Conservation (phyloP, 2,888 invertebrate genomes). For the Eupithecia subfuscata region DNA sequence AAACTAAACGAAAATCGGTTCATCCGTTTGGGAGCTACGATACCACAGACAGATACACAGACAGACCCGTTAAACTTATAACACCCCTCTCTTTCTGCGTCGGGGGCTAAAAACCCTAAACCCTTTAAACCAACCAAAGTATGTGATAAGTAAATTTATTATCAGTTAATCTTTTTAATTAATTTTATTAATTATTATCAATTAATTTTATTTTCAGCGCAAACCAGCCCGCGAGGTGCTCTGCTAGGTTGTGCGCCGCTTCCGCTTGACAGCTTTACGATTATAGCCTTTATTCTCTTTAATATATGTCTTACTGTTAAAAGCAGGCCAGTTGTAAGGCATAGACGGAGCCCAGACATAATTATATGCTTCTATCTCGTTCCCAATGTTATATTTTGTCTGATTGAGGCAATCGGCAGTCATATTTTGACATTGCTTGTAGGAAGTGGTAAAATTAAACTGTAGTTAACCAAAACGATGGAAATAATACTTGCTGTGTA, state of each 20-base stretch:
- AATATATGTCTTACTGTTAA: conserved; percentile 30
- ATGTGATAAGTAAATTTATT: too few species aligned
- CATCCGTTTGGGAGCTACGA: too few species aligned
- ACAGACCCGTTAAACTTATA: too few species aligned
- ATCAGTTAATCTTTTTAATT: too few species aligned
- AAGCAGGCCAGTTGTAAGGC: conserved; percentile 9
- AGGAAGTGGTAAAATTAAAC: not conserved
- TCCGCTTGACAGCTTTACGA: conserved; percentile 66
- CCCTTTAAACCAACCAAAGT: too few species aligned
- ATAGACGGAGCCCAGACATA: not conserved
- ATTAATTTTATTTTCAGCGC: conserved; percentile 55
- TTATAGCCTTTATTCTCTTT: conserved; percentile 54
- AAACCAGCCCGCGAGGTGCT: conserved; percentile 74
- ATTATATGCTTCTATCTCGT: not conserved
- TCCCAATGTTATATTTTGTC: not conserved
- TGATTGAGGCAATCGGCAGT: not conserved
- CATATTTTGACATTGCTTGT: not conserved
- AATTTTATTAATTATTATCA: conserved; percentile 30
- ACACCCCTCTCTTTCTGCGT: too few species aligned
- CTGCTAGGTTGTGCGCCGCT: conserved; percentile 76
- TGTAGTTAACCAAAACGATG: not conserved
- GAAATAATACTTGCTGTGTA: not conserved
- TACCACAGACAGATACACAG: too few species aligned
- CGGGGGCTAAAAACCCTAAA: too few species aligned
- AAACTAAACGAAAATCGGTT: too few species aligned